phyloP scores from a whole-genome alignment of 2,113 vertebrate genomes.

The Cryptomyrus ogoouensis region DNA sequence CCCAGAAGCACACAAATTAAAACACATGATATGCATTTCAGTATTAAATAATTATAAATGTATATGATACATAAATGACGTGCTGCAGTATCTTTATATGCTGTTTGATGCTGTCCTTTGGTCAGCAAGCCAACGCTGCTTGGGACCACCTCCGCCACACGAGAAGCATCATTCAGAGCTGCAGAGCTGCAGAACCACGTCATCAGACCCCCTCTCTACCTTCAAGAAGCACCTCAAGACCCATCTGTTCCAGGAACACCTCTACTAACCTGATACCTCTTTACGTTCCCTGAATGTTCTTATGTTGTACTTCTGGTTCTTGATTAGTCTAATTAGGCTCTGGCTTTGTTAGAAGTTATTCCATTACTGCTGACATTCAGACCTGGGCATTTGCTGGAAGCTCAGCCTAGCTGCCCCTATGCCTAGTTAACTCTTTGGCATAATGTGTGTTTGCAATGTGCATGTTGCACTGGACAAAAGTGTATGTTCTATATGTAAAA shows the following conservation, averaged over 20 bases:
- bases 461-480: not conserved
- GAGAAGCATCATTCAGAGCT: not conserved
- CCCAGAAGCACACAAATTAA: not conserved
- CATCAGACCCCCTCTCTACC: not conserved
- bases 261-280: too few species aligned
- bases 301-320: not conserved
- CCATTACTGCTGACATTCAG: not conserved
- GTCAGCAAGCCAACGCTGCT: not conserved
- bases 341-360: not conserved
- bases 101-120: not conserved
- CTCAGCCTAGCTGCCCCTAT: not conserved
- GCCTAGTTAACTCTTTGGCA: not conserved
- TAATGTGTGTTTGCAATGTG: not conserved
- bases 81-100: not conserved
- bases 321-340: not conserved
- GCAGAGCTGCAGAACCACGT: not conserved
- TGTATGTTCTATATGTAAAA: not conserved
- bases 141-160: not conserved
- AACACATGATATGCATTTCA: not conserved
- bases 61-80: not conserved
- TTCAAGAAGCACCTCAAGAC: not conserved
- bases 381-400: not conserved
- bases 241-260: too few species aligned
- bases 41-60: not conserved
- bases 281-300: too few species aligned